Evolutionary conservation across 2,888 invertebrate species (phyloP).

Genomic region (Agriotes lineatus): DNA sequence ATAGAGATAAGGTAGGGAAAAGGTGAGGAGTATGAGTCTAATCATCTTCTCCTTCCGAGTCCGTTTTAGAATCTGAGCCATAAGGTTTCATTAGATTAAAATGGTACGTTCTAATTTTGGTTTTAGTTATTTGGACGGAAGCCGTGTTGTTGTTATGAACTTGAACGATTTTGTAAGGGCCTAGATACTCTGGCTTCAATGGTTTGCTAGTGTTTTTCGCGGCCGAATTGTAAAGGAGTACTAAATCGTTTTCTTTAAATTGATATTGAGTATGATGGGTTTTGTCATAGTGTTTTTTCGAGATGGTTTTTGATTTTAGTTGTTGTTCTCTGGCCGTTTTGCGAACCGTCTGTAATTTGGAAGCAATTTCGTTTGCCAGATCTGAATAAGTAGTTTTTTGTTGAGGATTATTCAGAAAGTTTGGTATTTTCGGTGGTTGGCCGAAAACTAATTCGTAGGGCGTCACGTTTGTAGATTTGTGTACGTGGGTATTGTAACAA

Average conservation of each 20-base stretch:
- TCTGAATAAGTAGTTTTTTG: constrained; percentile 24
- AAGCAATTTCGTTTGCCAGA: constrained; percentile 24
- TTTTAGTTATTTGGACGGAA: too few species aligned
- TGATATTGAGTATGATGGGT: constrained; percentile 26
- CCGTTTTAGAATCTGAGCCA: too few species aligned
- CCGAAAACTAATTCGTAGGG: constrained; percentile 18
- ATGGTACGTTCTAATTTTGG: too few species aligned
- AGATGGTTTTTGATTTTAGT: constrained; percentile 26
- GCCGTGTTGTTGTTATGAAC: constrained; percentile 18
- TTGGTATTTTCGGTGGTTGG: constrained; percentile 36
- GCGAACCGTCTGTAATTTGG: constrained; percentile 27
- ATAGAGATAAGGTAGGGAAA: too few species aligned
- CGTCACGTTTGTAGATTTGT: constrained; percentile 7
- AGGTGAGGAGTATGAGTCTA: too few species aligned
- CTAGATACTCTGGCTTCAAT: constrained; percentile 24
- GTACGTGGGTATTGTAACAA: too few species aligned
- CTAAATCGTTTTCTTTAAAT: constrained; percentile 29
- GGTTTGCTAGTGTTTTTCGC: constrained; percentile 32
- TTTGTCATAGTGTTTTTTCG: constrained; percentile 42
- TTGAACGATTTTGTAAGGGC: constrained; percentile 36
- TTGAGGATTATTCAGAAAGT: constrained; percentile 27
- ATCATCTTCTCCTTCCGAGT: too few species aligned
- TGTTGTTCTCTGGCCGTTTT: constrained; percentile 35
- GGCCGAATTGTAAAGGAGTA: constrained; percentile 24
- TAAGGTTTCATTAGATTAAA: too few species aligned